These are phyloP conservation scores for Diloba caeruleocephala DNA, from an alignment of 2,888 invertebrate species.

Conservation along the genomic window DNA sequence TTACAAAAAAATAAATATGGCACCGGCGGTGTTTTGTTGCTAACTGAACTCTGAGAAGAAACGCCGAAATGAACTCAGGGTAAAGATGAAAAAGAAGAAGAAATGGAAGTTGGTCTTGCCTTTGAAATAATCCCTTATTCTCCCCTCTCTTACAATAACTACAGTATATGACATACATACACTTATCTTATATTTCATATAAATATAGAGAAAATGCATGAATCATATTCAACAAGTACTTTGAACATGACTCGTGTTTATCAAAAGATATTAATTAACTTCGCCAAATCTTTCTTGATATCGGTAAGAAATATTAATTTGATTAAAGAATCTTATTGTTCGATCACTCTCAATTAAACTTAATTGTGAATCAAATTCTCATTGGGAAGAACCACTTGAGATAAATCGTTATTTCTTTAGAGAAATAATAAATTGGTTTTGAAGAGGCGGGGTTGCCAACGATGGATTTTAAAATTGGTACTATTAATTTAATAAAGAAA, in stretches of 20 bases:
- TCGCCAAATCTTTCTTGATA: conserved; percentile 23
- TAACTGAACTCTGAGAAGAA: too few relatives aligned
- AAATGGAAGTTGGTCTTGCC: too few relatives aligned
- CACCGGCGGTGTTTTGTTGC: too few relatives aligned
- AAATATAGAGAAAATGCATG: too few relatives aligned
- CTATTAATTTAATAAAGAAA: too few relatives aligned
- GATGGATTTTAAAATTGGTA: conserved; percentile 3
- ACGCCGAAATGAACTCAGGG: too few relatives aligned
- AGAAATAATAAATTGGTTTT: conserved; percentile 66
- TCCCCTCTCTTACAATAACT: too few relatives aligned
- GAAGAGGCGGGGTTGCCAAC: conserved; percentile 25
- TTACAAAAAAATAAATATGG: too few relatives aligned
- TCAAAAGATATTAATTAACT: conserved; percentile 24
- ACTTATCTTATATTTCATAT: too few relatives aligned
- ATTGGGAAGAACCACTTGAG: conserved; percentile 61
- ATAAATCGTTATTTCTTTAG: conserved; percentile 69
- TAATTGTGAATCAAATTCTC: conserved; percentile 73
- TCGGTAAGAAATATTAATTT: conserved; percentile 58
- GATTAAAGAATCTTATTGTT: conserved; percentile 55
- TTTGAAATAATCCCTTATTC: too few relatives aligned
- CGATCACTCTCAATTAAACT: conserved; percentile 59
- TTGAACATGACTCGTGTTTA: neutral
- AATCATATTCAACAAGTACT: neutral
- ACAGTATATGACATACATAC: too few relatives aligned
- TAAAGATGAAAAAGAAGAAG: too few relatives aligned